Evolutionary conservation across 2,888 invertebrate species (phyloP), one percentile per base, ranked within the genome.

Genomic region (Coecobrya sp.): DNA sequence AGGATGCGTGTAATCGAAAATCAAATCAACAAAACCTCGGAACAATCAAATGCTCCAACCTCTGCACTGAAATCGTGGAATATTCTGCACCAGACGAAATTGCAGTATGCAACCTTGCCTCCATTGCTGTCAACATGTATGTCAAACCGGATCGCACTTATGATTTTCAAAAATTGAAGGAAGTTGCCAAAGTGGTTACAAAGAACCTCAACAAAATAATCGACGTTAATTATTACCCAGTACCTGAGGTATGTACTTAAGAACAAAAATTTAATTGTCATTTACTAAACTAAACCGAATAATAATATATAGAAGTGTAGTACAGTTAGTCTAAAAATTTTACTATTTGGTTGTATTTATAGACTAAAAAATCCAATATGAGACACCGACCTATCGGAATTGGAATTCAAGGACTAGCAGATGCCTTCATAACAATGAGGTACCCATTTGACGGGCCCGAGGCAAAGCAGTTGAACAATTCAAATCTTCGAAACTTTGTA

Each of bases 401-500:
- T 95, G 99, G 99, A 7, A 97, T 99, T 76, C 99, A 99, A 96
- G 99, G 99, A 3, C 96, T 99, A 93, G 99, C 99, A 0, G 99
- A 99, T 96, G 97, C 99, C 13, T 99, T 99, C 96, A 98, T 99
- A 93, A 96, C 99, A 76, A 97, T 99, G 98, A 97, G 99, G 79
- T 97, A 97, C 96, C 98, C 99, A 0, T 99, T 99, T 95, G 99
- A 99, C 95, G 98, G 98, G 95, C 97, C 97, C 86, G 97, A 98
- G 95, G 99, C 99, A 0, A 96, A 97, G 92, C 96, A 97, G 95
- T 96, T 99, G 27, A 99, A 99, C 96, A 97, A n/a, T 97, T 95
- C 98, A 99, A 95, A 99, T 99, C 95, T 99, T 99, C 96, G 99
- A 99, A 96, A 99, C 99, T 0, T 97, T 99, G 94, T 99, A 99